phyloP scores from a whole-genome alignment of 2,888 invertebrate genomes.

The Trachelus tabidus region DNA sequence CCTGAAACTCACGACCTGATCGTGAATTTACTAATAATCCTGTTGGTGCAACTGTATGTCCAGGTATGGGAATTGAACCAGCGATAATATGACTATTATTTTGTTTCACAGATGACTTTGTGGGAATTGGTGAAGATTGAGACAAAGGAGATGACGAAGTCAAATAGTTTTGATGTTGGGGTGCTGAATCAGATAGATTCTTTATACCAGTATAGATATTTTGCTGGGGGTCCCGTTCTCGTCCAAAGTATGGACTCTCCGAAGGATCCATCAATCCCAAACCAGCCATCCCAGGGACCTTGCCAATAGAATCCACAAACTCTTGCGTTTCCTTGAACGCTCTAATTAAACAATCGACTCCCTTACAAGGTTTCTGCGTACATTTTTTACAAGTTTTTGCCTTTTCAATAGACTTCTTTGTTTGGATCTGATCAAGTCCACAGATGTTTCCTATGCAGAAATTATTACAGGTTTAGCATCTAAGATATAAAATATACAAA shows the following conservation, averaged over 20 bases:
- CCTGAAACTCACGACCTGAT: background rate
- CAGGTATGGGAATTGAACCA: background rate
- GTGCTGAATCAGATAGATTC: too few relatives aligned
- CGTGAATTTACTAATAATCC: background rate
- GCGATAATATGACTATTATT: background rate
- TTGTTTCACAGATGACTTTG: background rate
- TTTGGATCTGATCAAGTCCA: background rate
- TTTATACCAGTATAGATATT: background rate
- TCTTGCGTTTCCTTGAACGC: constrained; percentile 43
- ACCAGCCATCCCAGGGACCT: constrained; percentile 43
- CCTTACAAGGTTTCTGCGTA: constrained; percentile 34
- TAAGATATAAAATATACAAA: background rate
- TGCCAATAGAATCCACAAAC: constrained; percentile 45
- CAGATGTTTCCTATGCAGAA: background rate
- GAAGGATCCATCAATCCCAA: constrained; percentile 44
- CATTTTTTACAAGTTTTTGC: constrained; percentile 15
- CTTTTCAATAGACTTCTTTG: background rate
- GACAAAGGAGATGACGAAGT: background rate
- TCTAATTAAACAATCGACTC: constrained; percentile 39
- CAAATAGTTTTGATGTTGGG: background rate
- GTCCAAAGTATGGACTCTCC: constrained; percentile 46
- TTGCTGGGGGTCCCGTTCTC: constrained; percentile 17
- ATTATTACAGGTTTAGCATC: background rate
- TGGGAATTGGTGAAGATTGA: background rate
- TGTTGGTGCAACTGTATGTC: background rate